phyloP scores from a whole-genome alignment of 1,140 invertebrate genomes.

The Drosophila melanica region DNA sequence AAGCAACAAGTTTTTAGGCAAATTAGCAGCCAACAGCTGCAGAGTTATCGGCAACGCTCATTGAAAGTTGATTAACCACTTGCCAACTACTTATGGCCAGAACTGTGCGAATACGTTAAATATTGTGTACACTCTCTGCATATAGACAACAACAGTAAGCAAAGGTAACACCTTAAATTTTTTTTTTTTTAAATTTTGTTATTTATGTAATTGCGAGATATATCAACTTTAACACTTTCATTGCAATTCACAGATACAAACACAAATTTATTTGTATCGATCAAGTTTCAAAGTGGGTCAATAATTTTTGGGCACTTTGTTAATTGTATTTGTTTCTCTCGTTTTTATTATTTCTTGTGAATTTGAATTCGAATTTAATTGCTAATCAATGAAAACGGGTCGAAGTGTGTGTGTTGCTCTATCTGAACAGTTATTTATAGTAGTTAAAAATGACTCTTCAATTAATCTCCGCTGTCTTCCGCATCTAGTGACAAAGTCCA shows the following conservation, averaged over 20 bases:
- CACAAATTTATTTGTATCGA: neutral
- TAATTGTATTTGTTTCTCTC: constrained; percentile 9
- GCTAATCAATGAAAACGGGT: constrained; percentile 38
- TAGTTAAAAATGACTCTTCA: constrained; percentile 24
- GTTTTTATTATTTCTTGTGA: constrained; percentile 8
- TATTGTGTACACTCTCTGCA: constrained; percentile 46
- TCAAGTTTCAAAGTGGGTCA: constrained; percentile 45
- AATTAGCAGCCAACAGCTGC: constrained; percentile 71
- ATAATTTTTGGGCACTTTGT: constrained; percentile 30
- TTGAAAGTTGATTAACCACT: constrained; percentile 80
- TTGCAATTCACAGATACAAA: neutral
- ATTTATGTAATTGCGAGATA: too few species aligned
- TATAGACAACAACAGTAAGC: constrained; percentile 31
- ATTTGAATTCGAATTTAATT: constrained; percentile 36
- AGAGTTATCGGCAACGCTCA: constrained; percentile 51
- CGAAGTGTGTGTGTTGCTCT: constrained; percentile 5
- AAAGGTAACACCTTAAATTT: constrained; percentile 39
- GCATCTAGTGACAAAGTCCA: constrained; percentile 50
- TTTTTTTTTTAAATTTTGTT: too few species aligned
- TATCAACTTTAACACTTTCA: constrained; percentile 36
- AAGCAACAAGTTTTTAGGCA: constrained; percentile 67
- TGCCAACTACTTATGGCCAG: constrained; percentile 61
- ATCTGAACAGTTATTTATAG: constrained; percentile 6
- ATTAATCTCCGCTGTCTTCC: constrained; percentile 53
- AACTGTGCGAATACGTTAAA: constrained; percentile 25